Conservation (phyloP, 2,113 vertebrate species). For the Sarotherodon lohbergeri region DNA sequence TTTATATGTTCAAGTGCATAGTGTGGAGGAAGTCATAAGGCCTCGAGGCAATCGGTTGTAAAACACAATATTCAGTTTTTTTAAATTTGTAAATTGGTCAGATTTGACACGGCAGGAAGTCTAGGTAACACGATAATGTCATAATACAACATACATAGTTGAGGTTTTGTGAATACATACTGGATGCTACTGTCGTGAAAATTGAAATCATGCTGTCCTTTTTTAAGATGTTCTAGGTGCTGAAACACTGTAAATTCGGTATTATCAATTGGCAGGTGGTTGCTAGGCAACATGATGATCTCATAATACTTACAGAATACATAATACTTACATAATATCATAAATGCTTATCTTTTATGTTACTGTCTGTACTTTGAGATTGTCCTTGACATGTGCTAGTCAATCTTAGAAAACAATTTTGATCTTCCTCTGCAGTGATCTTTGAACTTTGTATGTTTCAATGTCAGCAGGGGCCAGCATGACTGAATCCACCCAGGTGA, state of each 20-base stretch:
- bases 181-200: not conserved
- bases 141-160: not conserved
- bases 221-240: not conserved
- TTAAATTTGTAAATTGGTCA: rapidly evolving
- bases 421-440: not conserved
- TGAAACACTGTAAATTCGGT: not conserved
- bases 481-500: not conserved
- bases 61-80: not conserved
- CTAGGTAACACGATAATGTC: too few species aligned
- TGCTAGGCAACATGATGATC: not conserved
- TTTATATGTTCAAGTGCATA: not conserved
- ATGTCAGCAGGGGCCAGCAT: not conserved
- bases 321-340: not conserved
- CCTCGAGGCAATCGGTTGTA: not conserved
- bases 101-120: not conserved
- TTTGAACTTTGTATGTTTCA: not conserved
- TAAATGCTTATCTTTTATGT: not conserved
- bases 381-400: not conserved
- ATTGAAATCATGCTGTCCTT: not conserved
- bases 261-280: not conserved
- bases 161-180: not conserved
- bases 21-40: not conserved
- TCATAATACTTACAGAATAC: too few species aligned
- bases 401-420: not conserved
- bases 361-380: not conserved